Conservation (phyloP, 1,140 invertebrate genomes). For the Eufriesea mexicana region DNA sequence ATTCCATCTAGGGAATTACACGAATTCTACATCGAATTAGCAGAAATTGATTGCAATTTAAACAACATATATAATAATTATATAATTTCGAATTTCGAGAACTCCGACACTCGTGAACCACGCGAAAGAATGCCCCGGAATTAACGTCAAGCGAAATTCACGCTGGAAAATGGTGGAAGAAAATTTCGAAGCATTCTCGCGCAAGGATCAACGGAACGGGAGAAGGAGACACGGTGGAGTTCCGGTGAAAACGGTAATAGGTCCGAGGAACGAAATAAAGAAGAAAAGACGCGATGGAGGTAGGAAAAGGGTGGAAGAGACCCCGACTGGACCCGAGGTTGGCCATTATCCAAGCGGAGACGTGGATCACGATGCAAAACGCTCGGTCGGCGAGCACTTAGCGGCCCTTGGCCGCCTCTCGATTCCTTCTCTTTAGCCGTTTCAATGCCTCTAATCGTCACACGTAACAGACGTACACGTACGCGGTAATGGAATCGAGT, state of each 20-base stretch:
- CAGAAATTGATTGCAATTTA: no score
- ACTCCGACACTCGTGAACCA: no score
- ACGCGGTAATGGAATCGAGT: slow-evolving; percentile 22
- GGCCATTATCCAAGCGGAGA: slow-evolving; percentile 38
- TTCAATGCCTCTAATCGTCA: slow-evolving; percentile 25
- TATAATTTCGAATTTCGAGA: no score
- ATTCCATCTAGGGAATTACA: no score
- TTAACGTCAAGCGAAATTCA: no score
- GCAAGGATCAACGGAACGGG: neutral
- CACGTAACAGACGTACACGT: slow-evolving; percentile 23
- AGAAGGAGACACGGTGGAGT: no score
- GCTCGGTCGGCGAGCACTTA: slow-evolving; percentile 25
- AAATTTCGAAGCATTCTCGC: no score
- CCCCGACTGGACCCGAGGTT: slow-evolving; percentile 13
- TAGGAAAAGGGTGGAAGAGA: slow-evolving; percentile 1
- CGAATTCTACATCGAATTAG: no score
- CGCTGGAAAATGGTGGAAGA: no score
- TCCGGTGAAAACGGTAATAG: slow-evolving; percentile 28
- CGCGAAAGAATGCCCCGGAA: no score
- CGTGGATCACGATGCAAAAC: slow-evolving; percentile 56
- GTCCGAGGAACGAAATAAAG: slow-evolving; percentile 22
- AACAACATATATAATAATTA: no score
- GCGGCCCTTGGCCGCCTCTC: slow-evolving; percentile 4
- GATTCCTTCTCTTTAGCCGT: slow-evolving; percentile 7
- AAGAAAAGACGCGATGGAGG: slow-evolving; percentile 18